Evolutionary conservation across 1,140 invertebrate species (phyloP).

Genomic region (Ceratitis capitata): DNA sequence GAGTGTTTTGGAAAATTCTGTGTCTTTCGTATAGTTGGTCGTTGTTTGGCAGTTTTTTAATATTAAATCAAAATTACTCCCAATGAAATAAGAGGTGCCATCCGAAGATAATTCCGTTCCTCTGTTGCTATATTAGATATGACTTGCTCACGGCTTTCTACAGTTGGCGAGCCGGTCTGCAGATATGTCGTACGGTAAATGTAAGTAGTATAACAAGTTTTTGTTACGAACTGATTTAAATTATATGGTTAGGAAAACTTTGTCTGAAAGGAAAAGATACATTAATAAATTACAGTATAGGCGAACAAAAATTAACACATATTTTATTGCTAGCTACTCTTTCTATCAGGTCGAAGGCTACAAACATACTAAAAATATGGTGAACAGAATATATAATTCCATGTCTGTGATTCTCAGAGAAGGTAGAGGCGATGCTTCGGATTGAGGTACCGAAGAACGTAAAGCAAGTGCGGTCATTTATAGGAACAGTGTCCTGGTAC

Average conservation of each 20-base stretch:
- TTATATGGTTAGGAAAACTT: slow-evolving; percentile 53
- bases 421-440: too few species aligned
- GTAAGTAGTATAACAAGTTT: slow-evolving; percentile 79
- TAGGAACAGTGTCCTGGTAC: too few species aligned
- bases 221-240: slow-evolving; percentile 77
- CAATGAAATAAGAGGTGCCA: slow-evolving; percentile 57
- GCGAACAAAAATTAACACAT: background rate
- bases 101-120: slow-evolving; percentile 67
- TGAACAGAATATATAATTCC: too few species aligned
- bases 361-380: too few species aligned
- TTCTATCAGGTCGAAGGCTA: too few species aligned
- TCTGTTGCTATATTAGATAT: slow-evolving; percentile 78
- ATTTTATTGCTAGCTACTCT: too few species aligned
- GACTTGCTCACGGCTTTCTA: slow-evolving; percentile 74
- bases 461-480: too few species aligned
- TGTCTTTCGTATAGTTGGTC: too few species aligned
- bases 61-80: slow-evolving; percentile 66
- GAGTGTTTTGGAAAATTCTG: too few species aligned
- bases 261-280: background rate
- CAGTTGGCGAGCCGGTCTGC: slow-evolving; percentile 71
- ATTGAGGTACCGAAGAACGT: too few species aligned
- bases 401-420: too few species aligned
- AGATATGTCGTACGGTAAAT: slow-evolving; percentile 78
- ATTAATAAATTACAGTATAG: background rate
- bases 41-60: too few species aligned